Conservation (phyloP, 2,888 invertebrate species). For the Graphium colonna region DNA sequence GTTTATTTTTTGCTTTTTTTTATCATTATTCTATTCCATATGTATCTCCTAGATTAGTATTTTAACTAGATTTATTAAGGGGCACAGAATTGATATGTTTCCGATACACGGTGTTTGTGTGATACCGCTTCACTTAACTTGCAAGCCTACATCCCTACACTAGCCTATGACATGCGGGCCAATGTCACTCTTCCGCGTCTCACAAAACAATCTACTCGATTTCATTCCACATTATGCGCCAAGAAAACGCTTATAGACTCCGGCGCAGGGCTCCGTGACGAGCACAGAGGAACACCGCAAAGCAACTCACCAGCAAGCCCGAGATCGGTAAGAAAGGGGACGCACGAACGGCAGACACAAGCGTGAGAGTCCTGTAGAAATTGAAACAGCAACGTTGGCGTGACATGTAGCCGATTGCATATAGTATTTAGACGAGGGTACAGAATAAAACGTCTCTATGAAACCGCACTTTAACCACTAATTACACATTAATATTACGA, state of each 20-base stretch:
- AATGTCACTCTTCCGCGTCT: slow-evolving; percentile 60
- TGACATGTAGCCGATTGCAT: slow-evolving; percentile 76
- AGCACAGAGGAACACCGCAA: slow-evolving; percentile 13
- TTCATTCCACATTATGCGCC: slow-evolving; percentile 42
- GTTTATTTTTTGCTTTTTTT: slow-evolving; percentile 46
- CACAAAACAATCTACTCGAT: slow-evolving; percentile 61
- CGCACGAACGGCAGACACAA: slow-evolving; percentile 49
- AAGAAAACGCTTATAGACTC: too few species aligned
- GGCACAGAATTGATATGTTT: slow-evolving; percentile 91
- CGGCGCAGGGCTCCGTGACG: background rate
- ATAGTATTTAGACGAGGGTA: slow-evolving; percentile 28
- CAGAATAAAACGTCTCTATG: slow-evolving; percentile 77
- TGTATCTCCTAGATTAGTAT: slow-evolving; percentile 77
- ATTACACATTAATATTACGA: slow-evolving; percentile 83
- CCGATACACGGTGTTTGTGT: slow-evolving; percentile 86
- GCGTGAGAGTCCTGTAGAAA: slow-evolving; percentile 54
- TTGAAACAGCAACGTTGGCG: slow-evolving; percentile 46
- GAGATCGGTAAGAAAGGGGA: slow-evolving; percentile 29
- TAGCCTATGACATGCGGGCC: slow-evolving; percentile 76
- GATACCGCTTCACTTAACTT: slow-evolving; percentile 78
- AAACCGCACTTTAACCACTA: slow-evolving; percentile 74
- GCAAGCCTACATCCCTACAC: slow-evolving; percentile 76
- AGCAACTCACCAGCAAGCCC: slow-evolving; percentile 26
- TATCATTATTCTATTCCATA: slow-evolving; percentile 71
- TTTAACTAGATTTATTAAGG: slow-evolving; percentile 83